These are phyloP conservation scores for Zaprionus nigranus DNA, from an alignment of 1,140 invertebrate genomes.

Conservation along the genomic window DNA sequence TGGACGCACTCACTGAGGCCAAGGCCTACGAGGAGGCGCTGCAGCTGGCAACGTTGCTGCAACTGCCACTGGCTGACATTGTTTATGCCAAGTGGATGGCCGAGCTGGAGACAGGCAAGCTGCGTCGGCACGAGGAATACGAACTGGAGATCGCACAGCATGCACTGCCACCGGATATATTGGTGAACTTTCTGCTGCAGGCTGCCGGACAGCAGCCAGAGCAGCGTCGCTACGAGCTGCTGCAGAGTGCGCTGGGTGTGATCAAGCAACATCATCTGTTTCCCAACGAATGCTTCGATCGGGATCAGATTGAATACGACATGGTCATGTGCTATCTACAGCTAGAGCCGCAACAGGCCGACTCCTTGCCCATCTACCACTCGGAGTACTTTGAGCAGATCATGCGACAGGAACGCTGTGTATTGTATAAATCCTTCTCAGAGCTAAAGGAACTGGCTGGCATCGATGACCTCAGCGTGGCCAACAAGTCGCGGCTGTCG, in stretches of 20 bases:
- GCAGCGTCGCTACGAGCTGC: constrained; percentile 60
- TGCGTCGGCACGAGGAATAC: constrained; percentile 63
- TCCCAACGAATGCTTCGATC: constrained; percentile 79
- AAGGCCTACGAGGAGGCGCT: constrained; percentile 75
- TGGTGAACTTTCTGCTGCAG: constrained; percentile 77
- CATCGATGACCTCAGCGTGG: constrained; percentile 76
- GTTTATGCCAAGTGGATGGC: constrained; percentile 79
- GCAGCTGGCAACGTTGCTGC: constrained; percentile 68
- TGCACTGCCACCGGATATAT: constrained; percentile 66
- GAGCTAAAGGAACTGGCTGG: constrained; percentile 81
- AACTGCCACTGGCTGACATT: constrained; percentile 74
- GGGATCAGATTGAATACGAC: constrained; percentile 82
- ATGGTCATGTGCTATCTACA: constrained; percentile 76
- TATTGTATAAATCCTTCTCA: constrained; percentile 79
- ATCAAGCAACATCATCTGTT: constrained; percentile 79
- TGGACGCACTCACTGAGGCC: constrained; percentile 60
- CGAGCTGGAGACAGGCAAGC: constrained; percentile 47
- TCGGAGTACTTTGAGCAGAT: constrained; percentile 83
- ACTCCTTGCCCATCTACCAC: constrained; percentile 59
- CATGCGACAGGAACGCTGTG: constrained; percentile 75
- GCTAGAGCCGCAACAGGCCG: constrained; percentile 25
- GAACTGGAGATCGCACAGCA: constrained; percentile 70
- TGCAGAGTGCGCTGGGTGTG: constrained; percentile 69
- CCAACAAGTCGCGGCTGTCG: constrained; percentile 50
- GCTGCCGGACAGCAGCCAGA: constrained; percentile 52